Percentiles rank a stretch among this genome's conserved stretches.
Conservation (phyloP, 2,113 vertebrate genomes). For the Acrocephalus arundinaceus region DNA sequence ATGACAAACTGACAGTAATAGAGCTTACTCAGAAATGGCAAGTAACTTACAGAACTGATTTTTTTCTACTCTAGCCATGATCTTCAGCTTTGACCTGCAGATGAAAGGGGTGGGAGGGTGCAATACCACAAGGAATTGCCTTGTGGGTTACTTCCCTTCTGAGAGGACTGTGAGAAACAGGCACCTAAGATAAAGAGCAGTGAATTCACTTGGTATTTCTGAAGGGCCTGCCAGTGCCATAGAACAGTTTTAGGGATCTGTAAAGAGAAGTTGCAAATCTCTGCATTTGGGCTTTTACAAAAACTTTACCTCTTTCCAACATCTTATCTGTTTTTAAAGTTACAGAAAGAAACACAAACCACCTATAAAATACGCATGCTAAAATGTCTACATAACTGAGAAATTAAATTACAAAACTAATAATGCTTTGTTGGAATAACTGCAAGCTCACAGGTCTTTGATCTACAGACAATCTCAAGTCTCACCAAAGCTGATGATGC, state of each 20-base stretch:
- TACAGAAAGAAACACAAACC: not conserved
- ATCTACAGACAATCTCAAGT: slow-evolving; percentile 4
- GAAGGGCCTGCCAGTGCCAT: not conserved
- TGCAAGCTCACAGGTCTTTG: not conserved
- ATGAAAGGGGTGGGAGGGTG: not conserved
- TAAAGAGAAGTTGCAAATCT: not conserved
- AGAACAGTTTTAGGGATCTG: not conserved
- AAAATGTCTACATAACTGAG: not conserved
- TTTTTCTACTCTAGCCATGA: not conserved
- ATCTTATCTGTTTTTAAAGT: not conserved
- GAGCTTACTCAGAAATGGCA: not conserved
- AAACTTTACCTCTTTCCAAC: not conserved
- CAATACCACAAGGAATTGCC: not conserved
- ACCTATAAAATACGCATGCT: not conserved
- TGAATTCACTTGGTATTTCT: not conserved
- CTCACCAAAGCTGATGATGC: not conserved
- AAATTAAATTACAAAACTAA: slow-evolving; percentile 21
- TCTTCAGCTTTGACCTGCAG: not conserved
- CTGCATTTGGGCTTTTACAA: not conserved
- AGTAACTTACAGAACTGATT: not conserved
- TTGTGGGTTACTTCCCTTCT: not conserved
- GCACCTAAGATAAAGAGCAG: not conserved
- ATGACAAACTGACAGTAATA: not conserved
- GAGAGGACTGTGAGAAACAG: not conserved
- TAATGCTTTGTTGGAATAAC: not conserved